A percentile compares a stretch with the other conserved stretches of the same genome.
phyloP scores from a whole-genome alignment of 1,140 invertebrate genomes.

The Drosophila bocki region DNA sequence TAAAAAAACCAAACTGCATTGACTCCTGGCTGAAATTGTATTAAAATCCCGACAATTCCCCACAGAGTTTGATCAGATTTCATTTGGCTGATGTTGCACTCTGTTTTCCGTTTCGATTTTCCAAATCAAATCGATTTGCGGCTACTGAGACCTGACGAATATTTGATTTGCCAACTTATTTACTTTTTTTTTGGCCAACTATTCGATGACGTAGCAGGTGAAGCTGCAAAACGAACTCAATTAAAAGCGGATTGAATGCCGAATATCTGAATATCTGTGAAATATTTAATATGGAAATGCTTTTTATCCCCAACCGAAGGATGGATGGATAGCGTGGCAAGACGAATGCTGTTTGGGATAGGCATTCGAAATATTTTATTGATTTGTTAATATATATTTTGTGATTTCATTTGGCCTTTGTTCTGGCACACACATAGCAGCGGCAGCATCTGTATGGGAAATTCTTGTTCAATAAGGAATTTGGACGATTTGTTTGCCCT shows the following conservation, averaged over 20 bases:
- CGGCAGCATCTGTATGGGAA: constrained; percentile 9
- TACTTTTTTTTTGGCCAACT: constrained; percentile 8
- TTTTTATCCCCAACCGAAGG: constrained; percentile 23
- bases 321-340: neutral
- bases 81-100: neutral
- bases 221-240: constrained; percentile 42
- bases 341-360: constrained; percentile 17
- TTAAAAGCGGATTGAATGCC: constrained; percentile 42
- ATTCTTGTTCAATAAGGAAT: constrained; percentile 46
- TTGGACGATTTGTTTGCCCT: constrained; percentile 26
- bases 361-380: constrained; percentile 48
- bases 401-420: constrained; percentile 41
- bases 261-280: constrained; percentile 43
- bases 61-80: constrained; percentile 12
- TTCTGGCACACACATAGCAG: constrained; percentile 1
- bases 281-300: constrained; percentile 50
- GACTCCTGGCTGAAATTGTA: constrained; percentile 10
- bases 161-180: constrained; percentile 38
- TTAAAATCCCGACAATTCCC: neutral
- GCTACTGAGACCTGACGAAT: constrained; percentile 29
- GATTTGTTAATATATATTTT: constrained; percentile 57
- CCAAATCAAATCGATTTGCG: constrained; percentile 30
- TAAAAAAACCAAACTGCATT: neutral
- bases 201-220: constrained; percentile 15
- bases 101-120: constrained; percentile 10